Conservation (phyloP, 2,888 invertebrate species). For the Athetis lepigone region DNA sequence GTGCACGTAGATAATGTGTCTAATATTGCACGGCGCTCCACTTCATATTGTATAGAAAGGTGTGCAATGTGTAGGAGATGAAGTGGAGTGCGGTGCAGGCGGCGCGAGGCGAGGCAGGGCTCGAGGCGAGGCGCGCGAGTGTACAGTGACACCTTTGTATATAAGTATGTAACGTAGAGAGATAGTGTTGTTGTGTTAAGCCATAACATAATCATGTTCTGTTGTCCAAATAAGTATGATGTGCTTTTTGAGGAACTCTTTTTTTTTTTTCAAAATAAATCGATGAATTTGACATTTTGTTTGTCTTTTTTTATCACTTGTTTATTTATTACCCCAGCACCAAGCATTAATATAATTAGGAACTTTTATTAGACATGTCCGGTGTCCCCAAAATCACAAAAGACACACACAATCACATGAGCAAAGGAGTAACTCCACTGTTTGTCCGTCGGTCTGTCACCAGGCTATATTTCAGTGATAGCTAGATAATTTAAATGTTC, state of each 20-base stretch:
- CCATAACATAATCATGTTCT: conserved; percentile 71
- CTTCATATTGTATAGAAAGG: too few relatives aligned
- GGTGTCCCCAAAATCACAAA: too few relatives aligned
- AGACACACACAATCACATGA: too few relatives aligned
- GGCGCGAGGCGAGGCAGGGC: background rate
- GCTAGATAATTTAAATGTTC: too few relatives aligned
- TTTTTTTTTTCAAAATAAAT: conserved; percentile 83
- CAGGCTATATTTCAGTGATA: too few relatives aligned
- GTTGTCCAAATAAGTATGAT: conserved; percentile 70
- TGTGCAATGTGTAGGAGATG: too few relatives aligned
- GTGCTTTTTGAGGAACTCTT: conserved; percentile 78
- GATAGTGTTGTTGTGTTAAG: conserved; percentile 67
- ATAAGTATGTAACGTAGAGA: conserved; percentile 56
- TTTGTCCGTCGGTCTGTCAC: too few relatives aligned
- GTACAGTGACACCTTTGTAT: conserved; percentile 48
- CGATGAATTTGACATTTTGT: conserved; percentile 71
- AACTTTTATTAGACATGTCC: background rate
- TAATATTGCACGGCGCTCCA: too few relatives aligned
- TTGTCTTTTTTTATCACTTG: conserved; percentile 42
- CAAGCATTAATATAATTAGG: background rate
- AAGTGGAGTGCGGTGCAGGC: too few relatives aligned
- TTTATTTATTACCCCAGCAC: conserved; percentile 7
- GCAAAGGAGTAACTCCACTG: too few relatives aligned
- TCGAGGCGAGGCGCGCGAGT: conserved; percentile 19
- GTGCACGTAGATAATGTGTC: background rate